Percentiles rank a stretch among this genome's conserved stretches.
Evolutionary conservation across 2,797 vertebrate genomes (phyloP).

Genomic region (Fistularia commersonii): DNA sequence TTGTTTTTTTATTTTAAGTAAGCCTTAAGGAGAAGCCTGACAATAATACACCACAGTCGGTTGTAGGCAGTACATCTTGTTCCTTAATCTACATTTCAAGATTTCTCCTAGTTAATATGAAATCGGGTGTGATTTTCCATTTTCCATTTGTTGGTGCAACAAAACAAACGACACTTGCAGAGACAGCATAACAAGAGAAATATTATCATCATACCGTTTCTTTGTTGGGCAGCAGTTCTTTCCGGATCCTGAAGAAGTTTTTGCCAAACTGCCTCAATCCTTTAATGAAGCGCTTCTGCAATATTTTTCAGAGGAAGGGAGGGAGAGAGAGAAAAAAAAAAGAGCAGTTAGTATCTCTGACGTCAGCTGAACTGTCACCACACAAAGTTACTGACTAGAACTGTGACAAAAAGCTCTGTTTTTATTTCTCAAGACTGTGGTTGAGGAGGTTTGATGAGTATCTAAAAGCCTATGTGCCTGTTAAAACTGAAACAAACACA

Average conservation of each 20-base stretch:
- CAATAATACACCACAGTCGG: constrained; percentile 22
- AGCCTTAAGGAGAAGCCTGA: constrained; percentile 20
- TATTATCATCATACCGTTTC: constrained; percentile 85
- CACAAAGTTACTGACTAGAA: constrained; percentile 43
- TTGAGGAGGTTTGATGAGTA: constrained; percentile 47
- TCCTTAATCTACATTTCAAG: background rate
- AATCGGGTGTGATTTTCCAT: background rate
- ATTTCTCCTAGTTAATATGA: constrained; percentile 15
- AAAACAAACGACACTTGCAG: constrained; percentile 20
- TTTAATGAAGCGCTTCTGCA: constrained; percentile 98
- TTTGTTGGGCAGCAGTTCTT: constrained; percentile 98
- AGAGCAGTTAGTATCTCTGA: constrained; percentile 41
- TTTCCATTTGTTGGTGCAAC: background rate
- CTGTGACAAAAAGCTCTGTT: constrained; percentile 32
- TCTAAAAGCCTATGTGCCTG: constrained; percentile 47
- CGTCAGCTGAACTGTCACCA: constrained; percentile 40
- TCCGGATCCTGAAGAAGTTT: constrained; percentile 99
- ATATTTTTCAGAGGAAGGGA: constrained; percentile 30
- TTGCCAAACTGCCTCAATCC: constrained; percentile 97
- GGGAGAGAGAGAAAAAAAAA: constrained; percentile 1
- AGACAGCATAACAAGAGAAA: constrained; percentile 13
- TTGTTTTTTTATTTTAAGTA: background rate
- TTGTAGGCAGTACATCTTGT: constrained; percentile 29
- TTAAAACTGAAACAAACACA: constrained; percentile 57
- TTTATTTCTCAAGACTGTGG: constrained; percentile 50